Evolutionary conservation across 2,888 invertebrate species (phyloP), one percentile per base, ranked within the genome.

Genomic region (Platynereis dumerilii): DNA sequence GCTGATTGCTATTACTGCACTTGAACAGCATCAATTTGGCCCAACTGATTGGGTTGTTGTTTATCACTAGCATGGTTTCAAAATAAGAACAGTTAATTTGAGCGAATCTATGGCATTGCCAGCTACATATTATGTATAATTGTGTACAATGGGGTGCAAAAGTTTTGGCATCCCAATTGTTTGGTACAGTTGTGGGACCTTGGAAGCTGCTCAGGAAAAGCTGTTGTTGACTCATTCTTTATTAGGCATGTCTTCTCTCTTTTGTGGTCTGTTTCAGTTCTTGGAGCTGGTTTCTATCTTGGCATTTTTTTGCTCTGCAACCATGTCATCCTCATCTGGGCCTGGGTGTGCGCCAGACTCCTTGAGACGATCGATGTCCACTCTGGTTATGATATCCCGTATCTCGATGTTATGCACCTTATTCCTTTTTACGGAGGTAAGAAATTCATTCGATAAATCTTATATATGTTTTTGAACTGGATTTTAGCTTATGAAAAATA

Each of bases 281-380:
- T 77, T 22, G 77, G 76, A 7, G 53, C 72, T 57, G 77, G 77
- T 1, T 75, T 76, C 58, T 77, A 77, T 72, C 60, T 70, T 15
- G 76, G 76, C 1, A 71, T 76, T 39, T 20, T 76, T 63, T 26
- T 70, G n/a, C 66, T 76, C 28, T 69, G 74, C 57, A 76, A 73
- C 65, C 77, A 77, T 58, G 17, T 78, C 48, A 53, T 76, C 12
- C 42, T 76, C 44, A 59, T 77, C 58, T 77, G 77, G 77, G 70
- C 63, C 1, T 77, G 77, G 77, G 73, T 75, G 26, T 67, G 68
- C 7, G 62, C 75, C 10, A 65, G 77, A 1, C 65, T 77, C 26
- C 58, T 77, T 34, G 77, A 77, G 68, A 77, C 77, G 15, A 74
- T 75, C 28, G 77, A 77, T 66, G 77, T 77, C 0, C 77, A 77